These are phyloP conservation scores for Galendromus occidentalis DNA, from an alignment of 1,140 invertebrate species.

Conservation along the genomic window DNA sequence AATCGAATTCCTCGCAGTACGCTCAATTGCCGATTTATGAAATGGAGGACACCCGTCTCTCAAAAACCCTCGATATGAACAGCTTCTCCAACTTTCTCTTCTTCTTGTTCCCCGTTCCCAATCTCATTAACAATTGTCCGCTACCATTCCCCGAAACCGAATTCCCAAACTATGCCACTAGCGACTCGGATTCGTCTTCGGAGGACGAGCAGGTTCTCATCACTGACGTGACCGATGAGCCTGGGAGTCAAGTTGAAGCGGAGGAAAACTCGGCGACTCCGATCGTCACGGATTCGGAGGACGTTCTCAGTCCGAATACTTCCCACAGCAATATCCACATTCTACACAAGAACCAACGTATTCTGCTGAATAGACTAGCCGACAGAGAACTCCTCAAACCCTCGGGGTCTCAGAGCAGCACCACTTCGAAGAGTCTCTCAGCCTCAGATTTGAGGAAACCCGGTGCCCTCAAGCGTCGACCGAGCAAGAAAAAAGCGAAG, in stretches of 20 bases:
- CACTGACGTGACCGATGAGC: background rate
- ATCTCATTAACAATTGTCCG: too few species aligned
- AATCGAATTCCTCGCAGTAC: too few species aligned
- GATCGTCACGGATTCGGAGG: background rate
- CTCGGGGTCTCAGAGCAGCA: background rate
- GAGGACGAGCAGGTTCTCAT: background rate
- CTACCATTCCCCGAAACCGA: too few species aligned
- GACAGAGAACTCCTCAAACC: background rate
- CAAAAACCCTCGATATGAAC: too few species aligned
- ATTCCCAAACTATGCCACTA: too few species aligned
- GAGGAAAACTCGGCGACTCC: slow-evolving; percentile 7
- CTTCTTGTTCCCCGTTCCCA: too few species aligned
- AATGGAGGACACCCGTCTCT: too few species aligned
- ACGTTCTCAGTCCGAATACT: background rate
- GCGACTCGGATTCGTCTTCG: too few species aligned
- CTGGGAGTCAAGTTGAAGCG: background rate
- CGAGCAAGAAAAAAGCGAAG: background rate
- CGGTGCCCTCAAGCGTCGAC: background rate
- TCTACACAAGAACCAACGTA: background rate
- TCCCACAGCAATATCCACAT: slow-evolving; percentile 1
- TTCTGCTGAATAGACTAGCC: background rate
- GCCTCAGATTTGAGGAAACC: background rate
- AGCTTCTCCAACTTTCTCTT: too few species aligned
- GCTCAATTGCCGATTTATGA: too few species aligned
- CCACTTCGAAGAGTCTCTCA: background rate